Conservation (phyloP, 1,140 invertebrate genomes). For the Lordiphosa stackelbergi region DNA sequence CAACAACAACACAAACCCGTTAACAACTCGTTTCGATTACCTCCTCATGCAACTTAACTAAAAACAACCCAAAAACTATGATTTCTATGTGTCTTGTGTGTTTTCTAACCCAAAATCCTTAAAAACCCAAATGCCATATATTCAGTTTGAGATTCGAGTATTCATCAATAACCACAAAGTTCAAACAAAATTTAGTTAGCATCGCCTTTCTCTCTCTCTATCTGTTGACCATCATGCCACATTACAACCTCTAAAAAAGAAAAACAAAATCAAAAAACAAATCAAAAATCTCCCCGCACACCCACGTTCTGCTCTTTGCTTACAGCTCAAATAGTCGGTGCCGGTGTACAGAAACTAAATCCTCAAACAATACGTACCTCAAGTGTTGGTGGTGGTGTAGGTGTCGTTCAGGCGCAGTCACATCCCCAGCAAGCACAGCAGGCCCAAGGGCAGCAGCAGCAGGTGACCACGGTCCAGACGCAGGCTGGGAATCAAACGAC, state of each 20-base stretch:
- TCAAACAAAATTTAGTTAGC: conserved; percentile 11
- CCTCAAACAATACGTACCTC: conserved; percentile 81
- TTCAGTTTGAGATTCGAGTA: conserved; percentile 50
- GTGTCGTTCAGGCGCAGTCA: conserved; percentile 37
- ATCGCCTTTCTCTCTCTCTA: conserved; percentile 2
- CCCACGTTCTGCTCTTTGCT: conserved; percentile 70
- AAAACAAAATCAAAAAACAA: conserved; percentile 38
- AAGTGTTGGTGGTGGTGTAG: conserved; percentile 66
- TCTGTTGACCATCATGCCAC: conserved; percentile 35
- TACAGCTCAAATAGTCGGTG: conserved; percentile 83
- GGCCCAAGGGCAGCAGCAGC: conserved; percentile 29
- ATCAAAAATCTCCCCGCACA: conserved; percentile 69
- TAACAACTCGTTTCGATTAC: conserved; percentile 62
- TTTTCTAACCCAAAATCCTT: conserved; percentile 27
- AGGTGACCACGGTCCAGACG: conserved; percentile 49
- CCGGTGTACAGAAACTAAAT: conserved; percentile 81
- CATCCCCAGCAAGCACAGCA: conserved; percentile 13
- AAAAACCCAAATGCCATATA: conserved; percentile 29
- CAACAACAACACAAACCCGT: conserved; percentile 45
- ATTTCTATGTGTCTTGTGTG: conserved; percentile 33
- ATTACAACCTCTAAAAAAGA: conserved; percentile 62
- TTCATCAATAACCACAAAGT: conserved; percentile 16
- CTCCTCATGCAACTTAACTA: conserved; percentile 49
- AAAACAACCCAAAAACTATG: conserved; percentile 1
- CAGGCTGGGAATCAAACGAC: conserved; percentile 23